Evolutionary conservation across 2,113 vertebrate species (phyloP).

Genomic region (Phocoena phocoena): DNA sequence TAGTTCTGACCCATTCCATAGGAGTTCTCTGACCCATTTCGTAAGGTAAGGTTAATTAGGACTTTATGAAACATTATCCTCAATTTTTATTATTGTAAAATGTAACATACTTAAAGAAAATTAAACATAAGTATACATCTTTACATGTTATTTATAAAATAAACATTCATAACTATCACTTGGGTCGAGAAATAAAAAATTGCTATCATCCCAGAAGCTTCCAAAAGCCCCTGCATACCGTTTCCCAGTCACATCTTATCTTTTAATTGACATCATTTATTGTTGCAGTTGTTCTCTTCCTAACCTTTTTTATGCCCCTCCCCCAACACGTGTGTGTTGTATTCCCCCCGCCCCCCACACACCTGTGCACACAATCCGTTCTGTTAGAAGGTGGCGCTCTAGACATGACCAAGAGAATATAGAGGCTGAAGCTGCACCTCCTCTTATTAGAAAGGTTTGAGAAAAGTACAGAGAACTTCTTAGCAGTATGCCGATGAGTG

Average conservation of each 20-base stretch:
- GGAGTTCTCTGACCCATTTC: background rate
- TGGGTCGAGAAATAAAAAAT: slow-evolving; percentile 35
- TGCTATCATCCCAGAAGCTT: background rate
- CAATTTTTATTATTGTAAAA: slow-evolving; percentile 31
- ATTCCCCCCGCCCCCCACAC: background rate
- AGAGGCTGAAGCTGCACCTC: background rate
- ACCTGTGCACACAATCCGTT: background rate
- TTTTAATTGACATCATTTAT: slow-evolving; percentile 29
- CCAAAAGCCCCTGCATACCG: background rate
- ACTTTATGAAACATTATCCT: background rate
- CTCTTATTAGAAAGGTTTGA: background rate
- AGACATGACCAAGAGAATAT: background rate
- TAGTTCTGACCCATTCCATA: slow-evolving; percentile 28
- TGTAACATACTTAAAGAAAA: background rate
- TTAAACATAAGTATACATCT: background rate
- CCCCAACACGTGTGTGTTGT: background rate
- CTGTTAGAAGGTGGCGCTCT: background rate
- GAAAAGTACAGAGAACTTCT: background rate
- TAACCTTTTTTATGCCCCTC: background rate
- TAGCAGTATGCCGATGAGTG: background rate
- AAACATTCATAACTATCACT: background rate
- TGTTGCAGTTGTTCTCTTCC: background rate
- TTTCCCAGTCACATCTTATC: background rate
- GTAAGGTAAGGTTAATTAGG: slow-evolving; percentile 7
- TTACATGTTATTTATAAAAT: slow-evolving; percentile 23